Base-by-base conservation (phyloP, 2,797 vertebrate genomes). In the Typhlichthys eigenmanni region DNA sequence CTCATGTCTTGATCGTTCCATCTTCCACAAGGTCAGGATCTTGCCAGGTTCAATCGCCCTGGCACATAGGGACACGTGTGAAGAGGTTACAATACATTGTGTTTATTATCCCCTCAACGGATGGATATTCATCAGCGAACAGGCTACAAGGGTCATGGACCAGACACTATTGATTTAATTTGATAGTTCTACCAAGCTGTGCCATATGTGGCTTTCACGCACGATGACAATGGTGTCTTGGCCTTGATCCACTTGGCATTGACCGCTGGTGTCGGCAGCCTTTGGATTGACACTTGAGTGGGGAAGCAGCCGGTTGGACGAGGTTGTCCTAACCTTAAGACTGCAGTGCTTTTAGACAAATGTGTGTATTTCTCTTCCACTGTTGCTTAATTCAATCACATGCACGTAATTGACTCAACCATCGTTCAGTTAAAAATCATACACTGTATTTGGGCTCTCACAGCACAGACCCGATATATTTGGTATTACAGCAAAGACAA, bases 31-130 rank as follows among this genome's bases (percentile, higher is more conserved):
- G 79, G 87, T 84, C 71, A 7, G 29, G 56, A 51, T 72, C 80
- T 67, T 62, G 79, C 74, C 81, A 79, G 71, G 83, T 83, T 83
- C 79, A 83, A 43, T 62, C 71, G 82, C 72, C 80, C 52, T 1
- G 60, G 73, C 74, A 43, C 79, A 74, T 38, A 58, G 65, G 74
- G 72, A 60, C 55, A 51, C 14, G 58, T 43, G 24, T 24, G 46
- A 16, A 53, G 45, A 13, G 57, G 54, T 62, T 47, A 62, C 17
- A 46, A 13, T 38, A 55, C 76, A 63, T 16, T 19, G 34, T 58
- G 64, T 58, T 74, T 68, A 14, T 47, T 55, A 47, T 17, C 24
- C 46, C 24, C 29, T 13, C 34, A 24, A 60, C 4, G 65, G 60
- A 79, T 69, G 68, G 59, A 69, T 75, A 63, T 79, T 74, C 75